phyloP scores from a whole-genome alignment of 1,140 invertebrate genomes.

The Eubasilissa regina region DNA sequence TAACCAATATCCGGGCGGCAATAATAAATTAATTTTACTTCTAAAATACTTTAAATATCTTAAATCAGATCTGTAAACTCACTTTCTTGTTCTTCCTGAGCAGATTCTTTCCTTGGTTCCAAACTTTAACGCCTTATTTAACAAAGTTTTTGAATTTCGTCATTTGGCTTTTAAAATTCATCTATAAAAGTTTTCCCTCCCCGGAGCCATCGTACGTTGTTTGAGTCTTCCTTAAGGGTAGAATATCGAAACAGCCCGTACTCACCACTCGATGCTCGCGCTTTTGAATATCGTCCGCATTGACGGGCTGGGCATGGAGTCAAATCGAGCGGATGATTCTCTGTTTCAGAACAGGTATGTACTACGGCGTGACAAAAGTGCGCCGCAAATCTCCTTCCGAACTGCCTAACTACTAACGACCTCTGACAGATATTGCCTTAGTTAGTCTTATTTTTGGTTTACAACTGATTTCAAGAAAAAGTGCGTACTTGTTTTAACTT shows the following conservation, averaged over 20 bases:
- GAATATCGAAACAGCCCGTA: not conserved
- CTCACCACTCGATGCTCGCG: not conserved
- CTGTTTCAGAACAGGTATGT: not conserved
- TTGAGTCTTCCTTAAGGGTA: not conserved
- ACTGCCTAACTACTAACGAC: constrained; percentile 48
- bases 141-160: constrained; percentile 23
- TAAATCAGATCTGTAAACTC: constrained; percentile 4
- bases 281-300: not conserved
- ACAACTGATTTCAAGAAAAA: constrained; percentile 9
- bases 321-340: not conserved
- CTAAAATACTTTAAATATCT: constrained; percentile 1
- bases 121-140: constrained; percentile 11
- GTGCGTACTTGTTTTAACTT: not conserved
- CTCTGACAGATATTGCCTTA: constrained; percentile 54
- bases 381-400: constrained; percentile 12
- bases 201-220: not conserved
- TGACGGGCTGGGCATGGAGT: not conserved
- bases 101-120: constrained; percentile 14
- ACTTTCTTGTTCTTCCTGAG: constrained; percentile 2
- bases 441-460: constrained; percentile 46
- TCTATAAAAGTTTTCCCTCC: constrained; percentile 3
- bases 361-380: not conserved
- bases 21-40: too few species aligned
- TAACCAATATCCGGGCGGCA: too few species aligned
- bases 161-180: constrained; percentile 33